These are phyloP conservation scores for Kryptopterus vitreolus DNA, from an alignment of 2,797 vertebrate species.

Conservation along the genomic window DNA sequence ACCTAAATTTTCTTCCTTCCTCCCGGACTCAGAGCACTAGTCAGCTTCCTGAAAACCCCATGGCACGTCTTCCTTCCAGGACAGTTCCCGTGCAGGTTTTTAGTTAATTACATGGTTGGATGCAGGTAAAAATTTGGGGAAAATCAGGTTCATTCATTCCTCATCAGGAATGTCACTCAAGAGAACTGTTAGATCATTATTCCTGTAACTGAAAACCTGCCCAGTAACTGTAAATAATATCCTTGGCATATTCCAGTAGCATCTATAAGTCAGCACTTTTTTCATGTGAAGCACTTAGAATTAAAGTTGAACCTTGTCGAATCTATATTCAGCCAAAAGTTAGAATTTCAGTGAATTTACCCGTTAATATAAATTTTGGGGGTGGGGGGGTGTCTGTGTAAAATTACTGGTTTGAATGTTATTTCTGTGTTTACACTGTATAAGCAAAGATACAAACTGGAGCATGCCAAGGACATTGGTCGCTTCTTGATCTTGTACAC, in stretches of 20 bases:
- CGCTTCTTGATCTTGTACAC: conserved; percentile 34
- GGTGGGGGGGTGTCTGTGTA: no score
- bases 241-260: conserved; percentile 54
- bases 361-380: background rate
- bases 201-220: conserved; percentile 51
- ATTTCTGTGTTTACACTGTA: conserved; percentile 3
- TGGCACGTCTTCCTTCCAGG: conserved; percentile 31
- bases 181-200: background rate
- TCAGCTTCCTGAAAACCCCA: conserved; percentile 26
- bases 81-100: conserved; percentile 51
- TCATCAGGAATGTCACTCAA: conserved; percentile 2
- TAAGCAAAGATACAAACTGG: conserved; percentile 55
- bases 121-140: background rate
- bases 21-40: conserved; percentile 39
- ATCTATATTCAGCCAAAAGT: conserved; percentile 17
- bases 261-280: conserved; percentile 50
- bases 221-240: conserved; percentile 52
- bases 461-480: conserved; percentile 48
- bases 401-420: background rate
- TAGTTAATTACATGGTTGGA: conserved; percentile 25
- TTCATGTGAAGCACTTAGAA: conserved; percentile 39
- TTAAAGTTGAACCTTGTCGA: background rate
- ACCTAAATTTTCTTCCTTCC: conserved; percentile 15
- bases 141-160: background rate
- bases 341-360: background rate